phyloP scores from a whole-genome alignment of 2,797 vertebrate species.

The Rhynchotus rufescens region DNA sequence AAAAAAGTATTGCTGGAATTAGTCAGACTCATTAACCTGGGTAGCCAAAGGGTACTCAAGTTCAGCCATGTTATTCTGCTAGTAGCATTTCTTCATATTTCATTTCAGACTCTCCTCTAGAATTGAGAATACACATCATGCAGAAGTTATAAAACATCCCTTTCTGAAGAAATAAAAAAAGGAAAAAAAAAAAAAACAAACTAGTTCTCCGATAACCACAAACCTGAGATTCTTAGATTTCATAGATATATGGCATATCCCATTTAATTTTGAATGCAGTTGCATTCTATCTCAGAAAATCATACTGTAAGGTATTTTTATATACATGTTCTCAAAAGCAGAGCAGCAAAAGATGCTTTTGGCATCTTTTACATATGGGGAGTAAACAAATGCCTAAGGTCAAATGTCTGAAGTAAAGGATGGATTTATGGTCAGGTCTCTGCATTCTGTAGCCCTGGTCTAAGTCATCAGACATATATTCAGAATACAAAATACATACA shows the following conservation, averaged over 20 bases:
- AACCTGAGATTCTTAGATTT: not conserved
- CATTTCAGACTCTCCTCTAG: not conserved
- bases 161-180: not conserved
- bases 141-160: not conserved
- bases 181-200: not conserved
- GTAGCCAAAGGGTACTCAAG: not conserved
- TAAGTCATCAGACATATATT: not conserved
- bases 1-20: not conserved
- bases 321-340: not conserved
- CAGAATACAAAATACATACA: not conserved
- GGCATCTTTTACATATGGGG: not conserved
- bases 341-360: not conserved
- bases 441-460: not conserved
- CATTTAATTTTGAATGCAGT: not conserved
- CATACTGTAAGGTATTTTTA: not conserved
- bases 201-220: not conserved
- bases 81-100: not conserved
- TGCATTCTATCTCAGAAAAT: not conserved
- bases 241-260: not conserved
- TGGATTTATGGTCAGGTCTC: not conserved
- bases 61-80: not conserved
- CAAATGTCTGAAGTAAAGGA: not conserved
- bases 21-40: not conserved
- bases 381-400: not conserved
- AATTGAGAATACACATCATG: not conserved